Conservation (phyloP, 2,113 vertebrate species). For the Mastomys coucha region DNA sequence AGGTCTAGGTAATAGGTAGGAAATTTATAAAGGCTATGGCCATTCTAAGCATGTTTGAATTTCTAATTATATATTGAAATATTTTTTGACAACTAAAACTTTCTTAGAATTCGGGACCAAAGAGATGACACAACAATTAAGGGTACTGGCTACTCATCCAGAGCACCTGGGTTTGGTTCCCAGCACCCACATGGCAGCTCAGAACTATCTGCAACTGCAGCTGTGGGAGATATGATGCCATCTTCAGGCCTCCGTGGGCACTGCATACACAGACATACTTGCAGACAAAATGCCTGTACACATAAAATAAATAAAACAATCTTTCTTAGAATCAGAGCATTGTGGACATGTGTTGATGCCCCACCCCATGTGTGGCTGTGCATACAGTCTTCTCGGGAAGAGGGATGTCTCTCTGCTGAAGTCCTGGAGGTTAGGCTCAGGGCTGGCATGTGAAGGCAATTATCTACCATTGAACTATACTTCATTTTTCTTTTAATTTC, state of each 20-base stretch:
- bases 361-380: not conserved
- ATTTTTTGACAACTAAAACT: not conserved
- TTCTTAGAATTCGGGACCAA: not conserved
- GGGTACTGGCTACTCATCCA: not conserved
- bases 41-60: constrained; percentile 3
- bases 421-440: not conserved
- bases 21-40: not conserved
- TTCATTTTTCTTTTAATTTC: not conserved
- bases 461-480: not conserved
- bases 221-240: too few species aligned
- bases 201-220: not conserved
- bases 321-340: not conserved
- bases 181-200: not conserved
- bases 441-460: not conserved
- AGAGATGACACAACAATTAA: not conserved
- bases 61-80: not conserved
- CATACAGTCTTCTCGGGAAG: not conserved
- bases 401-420: too few species aligned
- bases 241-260: not conserved
- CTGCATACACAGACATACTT: not conserved
- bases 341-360: not conserved
- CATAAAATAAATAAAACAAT: not conserved
- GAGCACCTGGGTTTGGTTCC: not conserved
- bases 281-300: not conserved
- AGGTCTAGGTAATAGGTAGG: not conserved